Evolutionary conservation across 2,888 invertebrate species (phyloP), one percentile per base, ranked within the genome.

Genomic region (Notodonta ziczac): DNA sequence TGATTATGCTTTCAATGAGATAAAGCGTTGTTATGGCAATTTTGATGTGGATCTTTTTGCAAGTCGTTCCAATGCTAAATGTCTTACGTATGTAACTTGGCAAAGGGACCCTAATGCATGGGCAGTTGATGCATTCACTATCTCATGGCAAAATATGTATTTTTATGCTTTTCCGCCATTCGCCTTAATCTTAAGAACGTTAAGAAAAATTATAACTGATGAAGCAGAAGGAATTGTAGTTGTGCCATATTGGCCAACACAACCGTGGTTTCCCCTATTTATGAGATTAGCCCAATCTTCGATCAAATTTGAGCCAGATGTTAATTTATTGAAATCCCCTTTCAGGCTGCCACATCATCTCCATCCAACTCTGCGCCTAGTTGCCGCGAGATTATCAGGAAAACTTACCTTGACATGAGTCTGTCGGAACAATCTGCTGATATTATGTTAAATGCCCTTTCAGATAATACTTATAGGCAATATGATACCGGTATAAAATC

Each of bases 121-220:
- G 40, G 51, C 61, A 14, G 52, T 63, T 12, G 63, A 70, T 58
- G 67, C 68, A 1, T 70, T 70, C 48, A 68, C 66, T 1, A 58
- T 67, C 7, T 50, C 59, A 1, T 72, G 67, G 67, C 12, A 54
- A 50, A 53, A 61, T 4, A 50, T n/a, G n/a, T 51, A 24, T 4
- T 71, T 71, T 57, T 69, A 69, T 53, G 68, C 71, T 0, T 71
- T 71, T 55, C 67, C 67, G 50, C 71, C 67, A 14, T 67, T 72
- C 58, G 35, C 65, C 2, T 6, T 69, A 9, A 62, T 72, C 4
- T 5, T 55, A 50, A 72, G 66, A 61, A 24, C 44, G 2, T 32
- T 69, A 5, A 60, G 62, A 39, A 72, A 69, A 60, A 61, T 65
- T 40, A 50, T 65, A 10, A 46, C 12, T 32, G 67, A 67, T 3